phyloP scores from a whole-genome alignment of 2,888 invertebrate species.

The Mechanitis messenoides region DNA sequence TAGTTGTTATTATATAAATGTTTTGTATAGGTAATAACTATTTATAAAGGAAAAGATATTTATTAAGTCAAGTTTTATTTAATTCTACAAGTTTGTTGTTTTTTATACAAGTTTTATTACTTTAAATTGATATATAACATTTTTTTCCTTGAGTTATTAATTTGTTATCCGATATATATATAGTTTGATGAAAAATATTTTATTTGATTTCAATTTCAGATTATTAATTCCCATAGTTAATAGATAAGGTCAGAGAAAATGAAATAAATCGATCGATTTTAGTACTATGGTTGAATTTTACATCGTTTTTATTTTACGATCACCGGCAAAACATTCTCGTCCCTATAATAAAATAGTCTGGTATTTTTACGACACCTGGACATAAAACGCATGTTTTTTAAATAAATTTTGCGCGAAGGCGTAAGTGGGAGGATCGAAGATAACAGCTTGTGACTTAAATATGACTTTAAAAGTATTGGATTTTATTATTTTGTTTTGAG shows the following conservation, averaged over 20 bases:
- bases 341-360: slow-evolving; percentile 63
- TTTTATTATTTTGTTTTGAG: too few species aligned
- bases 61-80: too few species aligned
- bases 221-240: slow-evolving; percentile 1
- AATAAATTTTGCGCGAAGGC: slow-evolving; percentile 50
- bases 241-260: slow-evolving; percentile 27
- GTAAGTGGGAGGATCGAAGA: slow-evolving; percentile 11
- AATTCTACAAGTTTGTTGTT: too few species aligned
- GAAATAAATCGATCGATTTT: slow-evolving; percentile 22
- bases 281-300: slow-evolving; percentile 67
- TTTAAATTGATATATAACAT: too few species aligned
- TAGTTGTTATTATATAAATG: background rate
- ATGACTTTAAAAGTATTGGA: background rate
- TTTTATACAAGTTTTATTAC: too few species aligned
- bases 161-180: too few species aligned
- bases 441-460: slow-evolving; percentile 30
- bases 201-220: too few species aligned
- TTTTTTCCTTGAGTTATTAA: too few species aligned
- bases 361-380: slow-evolving; percentile 62
- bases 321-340: slow-evolving; percentile 64
- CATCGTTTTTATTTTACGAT: slow-evolving; percentile 68
- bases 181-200: too few species aligned
- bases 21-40: background rate
- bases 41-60: too few species aligned
- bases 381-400: slow-evolving; percentile 49